Evolutionary conservation across 2,888 invertebrate species (phyloP), one percentile per base, ranked within the genome.

Genomic region (Spisula subtruncata): DNA sequence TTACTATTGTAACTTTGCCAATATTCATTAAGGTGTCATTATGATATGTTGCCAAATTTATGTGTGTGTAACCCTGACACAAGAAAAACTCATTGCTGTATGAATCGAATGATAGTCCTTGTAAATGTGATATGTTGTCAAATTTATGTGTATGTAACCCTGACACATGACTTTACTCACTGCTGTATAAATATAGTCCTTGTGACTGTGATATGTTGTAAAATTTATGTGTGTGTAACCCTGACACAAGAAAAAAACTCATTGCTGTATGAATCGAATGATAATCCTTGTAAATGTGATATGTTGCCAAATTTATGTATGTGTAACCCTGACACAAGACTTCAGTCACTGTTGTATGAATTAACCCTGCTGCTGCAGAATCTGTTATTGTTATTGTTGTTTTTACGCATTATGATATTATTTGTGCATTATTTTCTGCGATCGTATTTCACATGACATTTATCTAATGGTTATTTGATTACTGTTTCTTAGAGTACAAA

Each of bases 21-120:
- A 32, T 16, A 75, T 32, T 75, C 35, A 75, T 75, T 75, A 35
- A 75, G 75, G 75, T 75, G 75, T 75, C 75, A 75, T 75, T 35
- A 75, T 75, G 60, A 75, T 35, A 35, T 25, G 12, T 14, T 32
- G 75, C 29, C 71, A 29, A 32, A 35, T 32, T 32, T 75, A 32
- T 75, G 25, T 66, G 60, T 66, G 60, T 66, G 10, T 66, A 66
- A 66, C 60, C 60, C 60, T 66, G n/a, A 10, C 60, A 25, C 60
- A 25, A 41, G 41, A n/a, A n/a, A n/a, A n/a, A n/a, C n/a, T n/a
- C n/a, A n/a, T n/a, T n/a, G n/a, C n/a, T n/a, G n/a, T n/a, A n/a
- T n/a, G n/a, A n/a, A n/a, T n/a, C n/a, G n/a, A n/a, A n/a, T n/a
- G n/a, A n/a, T n/a, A n/a, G n/a, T n/a, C n/a, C n/a, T n/a, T 71